Evolutionary conservation across 2,888 invertebrate species (phyloP).

Genomic region (Pogonocherus hispidulus): DNA sequence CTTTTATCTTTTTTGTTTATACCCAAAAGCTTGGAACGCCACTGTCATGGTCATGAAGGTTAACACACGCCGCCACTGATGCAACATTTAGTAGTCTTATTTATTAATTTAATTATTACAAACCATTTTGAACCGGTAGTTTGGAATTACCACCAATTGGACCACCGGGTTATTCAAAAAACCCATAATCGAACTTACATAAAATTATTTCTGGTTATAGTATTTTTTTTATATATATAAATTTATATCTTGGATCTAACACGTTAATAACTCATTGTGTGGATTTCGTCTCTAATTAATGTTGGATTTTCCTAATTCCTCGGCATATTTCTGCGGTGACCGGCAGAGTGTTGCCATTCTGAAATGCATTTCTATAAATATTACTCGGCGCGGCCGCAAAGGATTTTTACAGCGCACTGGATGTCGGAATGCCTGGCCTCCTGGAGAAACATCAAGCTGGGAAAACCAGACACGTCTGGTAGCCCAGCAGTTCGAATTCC

Average conservation of each 20-base stretch:
- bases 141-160: conserved; percentile 32
- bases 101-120: not conserved
- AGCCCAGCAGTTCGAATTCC: conserved; percentile 62
- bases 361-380: conserved; percentile 52
- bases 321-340: conserved; percentile 42
- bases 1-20: too few relatives aligned
- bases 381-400: conserved; percentile 22
- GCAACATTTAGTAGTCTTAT: too few relatives aligned
- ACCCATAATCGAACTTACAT: conserved; percentile 31
- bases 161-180: conserved; percentile 29
- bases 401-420: conserved; percentile 25
- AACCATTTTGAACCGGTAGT: conserved; percentile 17
- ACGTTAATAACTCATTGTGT: conserved; percentile 33
- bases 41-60: too few relatives aligned
- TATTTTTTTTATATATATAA: conserved; percentile 25
- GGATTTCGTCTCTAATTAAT: conserved; percentile 42
- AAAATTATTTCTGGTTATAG: conserved; percentile 33
- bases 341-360: conserved; percentile 41
- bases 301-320: conserved; percentile 48
- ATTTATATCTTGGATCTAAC: conserved; percentile 30
- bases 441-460: conserved; percentile 51
- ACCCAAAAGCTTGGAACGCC: too few relatives aligned
- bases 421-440: conserved; percentile 42
- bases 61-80: not conserved
- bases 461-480: conserved; percentile 67